Conservation (phyloP, 2,113 vertebrate genomes). For the Bos javanicus region DNA sequence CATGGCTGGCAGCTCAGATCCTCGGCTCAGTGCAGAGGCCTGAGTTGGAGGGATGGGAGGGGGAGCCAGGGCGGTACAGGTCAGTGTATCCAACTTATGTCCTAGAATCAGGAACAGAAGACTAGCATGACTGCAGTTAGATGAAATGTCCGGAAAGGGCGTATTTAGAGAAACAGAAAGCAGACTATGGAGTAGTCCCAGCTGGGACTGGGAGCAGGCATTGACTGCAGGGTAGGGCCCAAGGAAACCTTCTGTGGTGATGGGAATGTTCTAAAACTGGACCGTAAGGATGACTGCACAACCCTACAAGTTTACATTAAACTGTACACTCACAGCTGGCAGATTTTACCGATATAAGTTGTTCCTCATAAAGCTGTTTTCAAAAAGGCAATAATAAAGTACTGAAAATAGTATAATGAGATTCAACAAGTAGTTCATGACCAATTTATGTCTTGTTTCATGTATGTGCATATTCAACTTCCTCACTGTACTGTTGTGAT, state of each 20-base stretch:
- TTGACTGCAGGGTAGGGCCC: neutral
- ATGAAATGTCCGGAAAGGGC: neutral
- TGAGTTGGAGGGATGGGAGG: neutral
- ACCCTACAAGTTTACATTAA: neutral
- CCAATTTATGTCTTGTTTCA: neutral
- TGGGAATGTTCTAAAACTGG: neutral
- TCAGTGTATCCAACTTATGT: neutral
- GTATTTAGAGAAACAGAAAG: neutral
- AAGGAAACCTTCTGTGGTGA: neutral
- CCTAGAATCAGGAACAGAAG: neutral
- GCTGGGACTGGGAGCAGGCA: neutral
- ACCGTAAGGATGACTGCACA: neutral
- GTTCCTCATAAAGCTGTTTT: neutral
- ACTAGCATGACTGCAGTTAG: no score
- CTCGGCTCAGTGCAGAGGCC: neutral
- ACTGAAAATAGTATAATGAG: neutral
- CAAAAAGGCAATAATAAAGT: neutral
- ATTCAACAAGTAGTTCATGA: neutral
- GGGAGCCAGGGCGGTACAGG: neutral
- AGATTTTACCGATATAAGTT: neutral
- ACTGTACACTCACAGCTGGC: neutral
- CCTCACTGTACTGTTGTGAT: neutral
- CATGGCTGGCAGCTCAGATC: no score
- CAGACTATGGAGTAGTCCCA: neutral
- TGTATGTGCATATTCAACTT: neutral